Evolutionary conservation across 2,797 vertebrate species (phyloP), one percentile per base, ranked within the genome.

Genomic region (Hoplostethus atlanticus): DNA sequence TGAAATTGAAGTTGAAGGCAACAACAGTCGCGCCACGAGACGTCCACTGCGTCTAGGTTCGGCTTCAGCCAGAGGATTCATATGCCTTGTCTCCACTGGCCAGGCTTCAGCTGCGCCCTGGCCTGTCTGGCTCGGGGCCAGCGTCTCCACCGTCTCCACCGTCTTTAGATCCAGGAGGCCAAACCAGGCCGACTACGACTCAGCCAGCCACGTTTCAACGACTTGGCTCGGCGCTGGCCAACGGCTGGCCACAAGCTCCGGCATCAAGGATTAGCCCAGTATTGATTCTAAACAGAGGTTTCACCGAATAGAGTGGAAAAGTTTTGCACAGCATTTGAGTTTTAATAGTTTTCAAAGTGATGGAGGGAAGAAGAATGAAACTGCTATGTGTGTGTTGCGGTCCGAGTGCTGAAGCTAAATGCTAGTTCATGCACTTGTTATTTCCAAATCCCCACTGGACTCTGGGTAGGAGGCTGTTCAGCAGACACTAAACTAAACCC

Each of bases 181-280:
- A 86, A 85, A 88, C 71, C 75, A 64, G 78, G 80, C 68, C 72
- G 65, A 70, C 73, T 68, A 2, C 42, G 4, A 77, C 84, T 72
- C 76, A 79, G 79, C 83, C 83, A 84, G 78, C 60, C 83, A 72
- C 73, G 68, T 83, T 87, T 84, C 77, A 81, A 81, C 74, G 72
- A 84, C 77, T 88, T 87, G 86, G 84, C 81, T 50, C 65, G 77
- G 68, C 48, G 31, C 65, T 36, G 69, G 47, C 76, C 68, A 73
- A 80, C 21, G 76, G 57, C 76, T 67, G 78, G 50, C 59, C 71
- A 66, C 77, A 76, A 74, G 67, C 83, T 80, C 65, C 76, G 74
- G 70, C 84, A 83, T 73, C 70, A 57, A 75, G 77, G 74, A 82
- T 81, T 77, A 89, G 84, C 21, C 76, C 74, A 60, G 78, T 73